These are phyloP conservation scores for Trinorchestia longiramus DNA, from an alignment of 1,140 invertebrate genomes.

Conservation along the genomic window DNA sequence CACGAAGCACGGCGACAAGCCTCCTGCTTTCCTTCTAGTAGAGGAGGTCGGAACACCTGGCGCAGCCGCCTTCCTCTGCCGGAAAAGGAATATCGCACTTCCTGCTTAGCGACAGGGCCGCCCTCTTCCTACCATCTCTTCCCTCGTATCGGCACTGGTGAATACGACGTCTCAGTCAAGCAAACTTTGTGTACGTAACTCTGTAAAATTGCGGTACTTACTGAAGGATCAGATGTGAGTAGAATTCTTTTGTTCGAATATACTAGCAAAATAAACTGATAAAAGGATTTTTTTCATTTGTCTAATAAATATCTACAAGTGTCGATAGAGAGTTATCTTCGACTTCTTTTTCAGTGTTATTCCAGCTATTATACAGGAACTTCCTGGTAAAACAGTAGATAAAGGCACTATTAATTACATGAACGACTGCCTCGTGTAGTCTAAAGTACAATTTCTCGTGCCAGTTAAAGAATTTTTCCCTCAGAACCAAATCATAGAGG, in stretches of 20 bases:
- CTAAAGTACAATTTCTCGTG: too few relatives aligned
- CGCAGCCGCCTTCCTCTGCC: background rate
- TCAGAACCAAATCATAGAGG: too few relatives aligned
- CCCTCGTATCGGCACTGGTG: background rate
- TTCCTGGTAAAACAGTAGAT: too few relatives aligned
- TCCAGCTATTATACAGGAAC: background rate
- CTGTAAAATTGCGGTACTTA: background rate
- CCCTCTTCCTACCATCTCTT: background rate
- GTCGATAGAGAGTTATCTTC: background rate
- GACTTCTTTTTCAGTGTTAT: background rate
- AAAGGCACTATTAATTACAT: too few relatives aligned
- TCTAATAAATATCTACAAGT: background rate
- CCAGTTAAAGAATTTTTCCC: too few relatives aligned
- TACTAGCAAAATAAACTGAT: background rate
- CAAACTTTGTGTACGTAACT: background rate
- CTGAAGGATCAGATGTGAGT: background rate
- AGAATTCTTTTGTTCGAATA: background rate
- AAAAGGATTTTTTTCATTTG: background rate
- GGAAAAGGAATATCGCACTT: slow-evolving; percentile 7
- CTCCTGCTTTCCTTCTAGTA: background rate
- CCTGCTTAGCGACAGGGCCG: background rate
- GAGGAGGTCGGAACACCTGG: background rate
- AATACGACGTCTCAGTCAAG: background rate
- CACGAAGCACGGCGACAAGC: background rate
- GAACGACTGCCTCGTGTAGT: too few relatives aligned